Percentiles rank a stretch among this genome's conserved stretches.
Conservation (phyloP, 2,888 invertebrate species). For the Aromia moschata region DNA sequence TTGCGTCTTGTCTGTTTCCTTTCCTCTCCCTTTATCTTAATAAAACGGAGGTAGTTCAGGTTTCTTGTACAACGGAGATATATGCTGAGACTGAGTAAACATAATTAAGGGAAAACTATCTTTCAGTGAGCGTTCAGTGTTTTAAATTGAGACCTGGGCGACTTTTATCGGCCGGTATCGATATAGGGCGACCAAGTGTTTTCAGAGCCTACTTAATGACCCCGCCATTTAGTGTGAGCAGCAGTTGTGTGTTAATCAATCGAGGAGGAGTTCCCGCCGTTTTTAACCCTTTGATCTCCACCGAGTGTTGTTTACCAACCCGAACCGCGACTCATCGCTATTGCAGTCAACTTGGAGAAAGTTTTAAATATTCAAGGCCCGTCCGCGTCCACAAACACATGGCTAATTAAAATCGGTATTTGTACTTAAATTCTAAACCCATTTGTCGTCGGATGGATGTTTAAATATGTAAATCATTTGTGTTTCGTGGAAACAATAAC, state of each 20-base stretch:
- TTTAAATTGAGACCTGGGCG: background rate
- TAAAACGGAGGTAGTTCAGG: too few relatives aligned
- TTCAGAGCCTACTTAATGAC: slow-evolving; percentile 50
- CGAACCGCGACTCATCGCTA: slow-evolving; percentile 40
- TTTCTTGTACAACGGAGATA: background rate
- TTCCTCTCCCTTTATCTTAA: background rate
- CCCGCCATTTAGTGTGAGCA: slow-evolving; percentile 46
- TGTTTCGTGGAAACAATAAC: background rate
- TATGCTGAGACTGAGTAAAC: background rate
- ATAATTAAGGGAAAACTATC: slow-evolving; percentile 2
- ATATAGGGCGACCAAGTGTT: slow-evolving; percentile 6
- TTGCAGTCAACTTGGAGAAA: slow-evolving; percentile 51
- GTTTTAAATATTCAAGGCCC: slow-evolving; percentile 59
- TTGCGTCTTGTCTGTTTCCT: too few relatives aligned
- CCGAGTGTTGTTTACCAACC: slow-evolving; percentile 48
- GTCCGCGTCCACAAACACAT: slow-evolving; percentile 54
- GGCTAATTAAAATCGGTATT: slow-evolving; percentile 54
- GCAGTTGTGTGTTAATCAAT: slow-evolving; percentile 55
- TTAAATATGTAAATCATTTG: slow-evolving; percentile 25
- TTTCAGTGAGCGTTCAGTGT: background rate
- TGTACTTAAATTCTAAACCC: slow-evolving; percentile 32
- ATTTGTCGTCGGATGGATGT: slow-evolving; percentile 15
- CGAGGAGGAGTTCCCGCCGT: slow-evolving; percentile 45
- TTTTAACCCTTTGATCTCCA: slow-evolving; percentile 54
- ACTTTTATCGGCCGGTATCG: slow-evolving; percentile 3